Evolutionary conservation across 2,888 invertebrate genomes (phyloP).

Genomic region (Luffia ferchaultella): DNA sequence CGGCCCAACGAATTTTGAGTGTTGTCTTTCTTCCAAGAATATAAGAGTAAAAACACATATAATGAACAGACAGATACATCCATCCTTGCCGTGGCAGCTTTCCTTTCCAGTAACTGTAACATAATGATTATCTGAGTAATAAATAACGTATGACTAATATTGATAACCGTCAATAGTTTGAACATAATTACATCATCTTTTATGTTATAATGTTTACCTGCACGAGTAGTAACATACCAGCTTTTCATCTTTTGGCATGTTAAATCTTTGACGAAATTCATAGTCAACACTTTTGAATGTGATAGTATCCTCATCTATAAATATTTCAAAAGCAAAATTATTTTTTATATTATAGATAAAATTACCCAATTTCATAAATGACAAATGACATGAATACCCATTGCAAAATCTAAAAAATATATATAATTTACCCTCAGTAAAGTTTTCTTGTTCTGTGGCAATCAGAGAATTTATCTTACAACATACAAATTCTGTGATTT

Average conservation of each 20-base stretch:
- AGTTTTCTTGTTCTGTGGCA: constrained; percentile 75
- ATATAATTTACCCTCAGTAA: constrained; percentile 49
- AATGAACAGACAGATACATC: constrained; percentile 96
- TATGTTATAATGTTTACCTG: constrained; percentile 71
- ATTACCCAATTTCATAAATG: too few relatives aligned
- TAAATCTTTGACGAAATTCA: constrained; percentile 89
- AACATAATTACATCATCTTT: constrained; percentile 4
- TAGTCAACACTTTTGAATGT: constrained; percentile 78
- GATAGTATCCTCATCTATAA: constrained; percentile 83
- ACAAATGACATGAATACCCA: too few relatives aligned
- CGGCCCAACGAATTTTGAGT: constrained; percentile 89
- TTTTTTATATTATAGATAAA: constrained; percentile 11
- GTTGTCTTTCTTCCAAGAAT: constrained; percentile 91
- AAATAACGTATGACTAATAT: constrained; percentile 84
- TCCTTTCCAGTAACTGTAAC: constrained; percentile 89
- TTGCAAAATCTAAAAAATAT: neutral
- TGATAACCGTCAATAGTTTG: too few relatives aligned
- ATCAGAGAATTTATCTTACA: constrained; percentile 97
- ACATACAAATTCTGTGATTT: constrained; percentile 93
- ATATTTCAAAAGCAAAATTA: constrained; percentile 12
- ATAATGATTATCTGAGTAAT: constrained; percentile 80
- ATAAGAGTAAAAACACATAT: constrained; percentile 95
- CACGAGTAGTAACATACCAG: constrained; percentile 94
- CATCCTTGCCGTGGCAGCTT: constrained; percentile 95
- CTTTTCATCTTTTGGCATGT: constrained; percentile 92